phyloP scores from a whole-genome alignment of 1,140 invertebrate species.

The Rhizoglyphus robini region DNA sequence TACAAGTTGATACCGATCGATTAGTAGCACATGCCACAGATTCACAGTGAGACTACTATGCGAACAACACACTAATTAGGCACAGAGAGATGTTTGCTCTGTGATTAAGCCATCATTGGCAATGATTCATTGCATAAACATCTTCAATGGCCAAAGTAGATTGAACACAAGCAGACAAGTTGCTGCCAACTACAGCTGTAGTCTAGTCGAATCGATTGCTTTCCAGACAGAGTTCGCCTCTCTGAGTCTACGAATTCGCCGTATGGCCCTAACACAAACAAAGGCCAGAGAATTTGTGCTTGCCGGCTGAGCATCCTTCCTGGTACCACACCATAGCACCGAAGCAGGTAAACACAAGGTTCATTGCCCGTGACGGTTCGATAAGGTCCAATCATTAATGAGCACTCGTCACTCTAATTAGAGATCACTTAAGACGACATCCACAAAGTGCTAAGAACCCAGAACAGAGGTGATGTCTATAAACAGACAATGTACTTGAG shows the following conservation, averaged over 20 bases:
- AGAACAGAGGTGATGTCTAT: neutral
- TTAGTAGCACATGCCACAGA: neutral
- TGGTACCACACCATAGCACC: neutral
- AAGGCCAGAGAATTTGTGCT: neutral
- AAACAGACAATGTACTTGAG: neutral
- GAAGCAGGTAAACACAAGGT: neutral
- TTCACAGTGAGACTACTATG: no score
- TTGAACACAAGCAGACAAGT: no score
- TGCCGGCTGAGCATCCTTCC: slow-evolving; percentile 4
- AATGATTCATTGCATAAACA: neutral
- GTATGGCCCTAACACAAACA: neutral
- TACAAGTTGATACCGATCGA: slow-evolving; percentile 6
- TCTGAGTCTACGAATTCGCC: no score
- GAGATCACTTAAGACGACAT: neutral
- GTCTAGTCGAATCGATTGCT: neutral
- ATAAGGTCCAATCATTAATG: no score
- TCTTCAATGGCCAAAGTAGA: neutral
- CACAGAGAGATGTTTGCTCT: neutral
- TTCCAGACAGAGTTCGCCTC: neutral
- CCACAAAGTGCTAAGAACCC: neutral
- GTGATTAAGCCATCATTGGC: neutral
- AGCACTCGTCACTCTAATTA: neutral
- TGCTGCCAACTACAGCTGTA: no score
- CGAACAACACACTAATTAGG: neutral
- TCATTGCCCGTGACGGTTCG: no score